A percentile compares a stretch with the other conserved stretches of the same genome.
Evolutionary conservation across 1,140 invertebrate genomes (phyloP).

Genomic region (Temnothorax curvispinosus): DNA sequence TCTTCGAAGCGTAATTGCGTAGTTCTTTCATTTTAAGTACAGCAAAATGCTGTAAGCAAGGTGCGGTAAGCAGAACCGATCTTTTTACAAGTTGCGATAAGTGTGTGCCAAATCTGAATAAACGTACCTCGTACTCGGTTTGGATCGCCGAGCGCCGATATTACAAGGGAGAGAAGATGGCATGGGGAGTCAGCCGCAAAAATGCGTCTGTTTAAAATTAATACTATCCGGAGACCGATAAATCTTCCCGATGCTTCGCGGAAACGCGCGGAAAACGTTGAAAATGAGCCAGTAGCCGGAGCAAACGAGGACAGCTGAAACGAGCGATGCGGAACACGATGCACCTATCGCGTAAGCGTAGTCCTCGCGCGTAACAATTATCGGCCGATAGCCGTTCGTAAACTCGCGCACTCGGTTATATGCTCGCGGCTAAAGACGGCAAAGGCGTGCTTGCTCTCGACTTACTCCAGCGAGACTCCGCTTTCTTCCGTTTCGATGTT

Average conservation of each 20-base stretch:
- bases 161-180: background rate
- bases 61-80: conserved; percentile 1
- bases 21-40: background rate
- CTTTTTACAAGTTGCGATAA: conserved; percentile 34
- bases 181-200: conserved; percentile 27
- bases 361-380: conserved; percentile 65
- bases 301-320: conserved; percentile 69
- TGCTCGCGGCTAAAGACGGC: conserved; percentile 16
- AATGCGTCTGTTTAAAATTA: conserved; percentile 65
- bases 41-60: background rate
- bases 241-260: conserved; percentile 66
- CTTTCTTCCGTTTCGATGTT: conserved; percentile 55
- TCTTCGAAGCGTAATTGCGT: background rate
- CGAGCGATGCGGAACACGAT: conserved; percentile 71
- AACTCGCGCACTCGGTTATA: conserved; percentile 6
- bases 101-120: conserved; percentile 15
- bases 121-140: background rate
- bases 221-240: conserved; percentile 60
- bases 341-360: conserved; percentile 63
- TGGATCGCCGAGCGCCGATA: background rate
- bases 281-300: conserved; percentile 69
- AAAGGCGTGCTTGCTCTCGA: conserved; percentile 23
- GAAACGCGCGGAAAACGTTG: conserved; percentile 67
- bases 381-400: conserved; percentile 39
- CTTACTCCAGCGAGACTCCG: conserved; percentile 22